phyloP scores from a whole-genome alignment of 2,797 vertebrate genomes.

The Bovichtus variegatus region DNA sequence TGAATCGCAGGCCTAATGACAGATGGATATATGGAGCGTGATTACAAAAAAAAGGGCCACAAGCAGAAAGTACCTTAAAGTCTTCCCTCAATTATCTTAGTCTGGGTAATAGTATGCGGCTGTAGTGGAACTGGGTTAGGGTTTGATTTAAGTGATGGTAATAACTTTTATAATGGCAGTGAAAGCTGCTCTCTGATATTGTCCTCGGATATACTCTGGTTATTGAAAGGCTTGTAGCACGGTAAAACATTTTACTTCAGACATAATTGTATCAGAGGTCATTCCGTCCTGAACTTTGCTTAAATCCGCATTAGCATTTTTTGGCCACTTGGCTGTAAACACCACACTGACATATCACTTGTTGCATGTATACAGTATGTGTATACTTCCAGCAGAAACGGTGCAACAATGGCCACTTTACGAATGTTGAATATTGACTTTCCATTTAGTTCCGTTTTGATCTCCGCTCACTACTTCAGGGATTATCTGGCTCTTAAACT shows the following conservation, averaged over 20 bases:
- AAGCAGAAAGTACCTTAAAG: constrained; percentile 24
- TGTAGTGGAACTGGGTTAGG: constrained; percentile 9
- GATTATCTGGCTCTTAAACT: constrained; percentile 1
- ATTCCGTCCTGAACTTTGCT: neutral
- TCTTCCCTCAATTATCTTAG: constrained; percentile 34
- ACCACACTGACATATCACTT: too few relatives aligned
- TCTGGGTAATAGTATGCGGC: constrained; percentile 1
- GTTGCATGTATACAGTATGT: too few relatives aligned
- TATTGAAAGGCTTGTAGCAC: neutral
- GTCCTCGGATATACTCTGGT: neutral
- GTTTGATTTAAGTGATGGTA: constrained; percentile 15
- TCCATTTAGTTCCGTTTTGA: neutral
- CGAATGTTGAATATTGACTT: neutral
- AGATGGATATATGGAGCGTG: constrained; percentile 53
- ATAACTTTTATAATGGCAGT: neutral
- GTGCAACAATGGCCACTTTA: neutral
- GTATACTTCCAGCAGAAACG: neutral
- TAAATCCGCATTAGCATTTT: neutral
- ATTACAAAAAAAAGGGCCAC: constrained; percentile 23
- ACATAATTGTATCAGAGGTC: neutral
- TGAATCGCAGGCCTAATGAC: constrained; percentile 64
- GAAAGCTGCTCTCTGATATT: constrained; percentile 1
- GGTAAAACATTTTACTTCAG: neutral
- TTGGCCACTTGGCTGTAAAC: neutral
- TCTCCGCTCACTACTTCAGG: neutral